Evolutionary conservation across 2,888 invertebrate genomes (phyloP).

Genomic region (Agonopterix arenella): DNA sequence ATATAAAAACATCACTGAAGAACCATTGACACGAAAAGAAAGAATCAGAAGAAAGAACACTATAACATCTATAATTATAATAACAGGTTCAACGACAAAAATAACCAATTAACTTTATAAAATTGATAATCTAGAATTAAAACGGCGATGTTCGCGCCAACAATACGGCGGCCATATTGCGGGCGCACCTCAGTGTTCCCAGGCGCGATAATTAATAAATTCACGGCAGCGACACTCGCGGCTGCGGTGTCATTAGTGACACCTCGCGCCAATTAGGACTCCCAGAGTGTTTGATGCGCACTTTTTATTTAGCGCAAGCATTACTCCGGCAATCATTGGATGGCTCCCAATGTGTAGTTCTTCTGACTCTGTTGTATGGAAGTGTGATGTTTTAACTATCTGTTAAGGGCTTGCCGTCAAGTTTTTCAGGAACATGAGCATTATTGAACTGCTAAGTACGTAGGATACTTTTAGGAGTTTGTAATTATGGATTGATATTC

Average conservation of each 20-base stretch:
- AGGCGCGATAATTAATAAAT: constrained; percentile 74
- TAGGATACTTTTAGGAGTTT: too few species aligned
- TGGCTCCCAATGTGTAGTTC: constrained; percentile 45
- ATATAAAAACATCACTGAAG: too few species aligned
- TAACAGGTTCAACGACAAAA: not conserved
- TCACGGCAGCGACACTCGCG: constrained; percentile 51
- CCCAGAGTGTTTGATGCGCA: constrained; percentile 66
- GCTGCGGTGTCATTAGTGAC: constrained; percentile 65
- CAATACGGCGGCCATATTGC: constrained; percentile 69
- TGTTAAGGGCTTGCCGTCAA: not conserved
- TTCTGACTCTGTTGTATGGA: constrained; percentile 32
- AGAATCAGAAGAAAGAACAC: too few species aligned
- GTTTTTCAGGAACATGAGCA: too few species aligned
- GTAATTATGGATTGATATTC: too few species aligned
- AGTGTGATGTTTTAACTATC: constrained; percentile 3
- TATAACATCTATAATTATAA: too few species aligned
- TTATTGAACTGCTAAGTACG: too few species aligned
- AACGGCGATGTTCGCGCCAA: constrained; percentile 39
- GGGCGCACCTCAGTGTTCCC: constrained; percentile 60
- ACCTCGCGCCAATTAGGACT: constrained; percentile 73
- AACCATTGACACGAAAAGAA: too few species aligned
- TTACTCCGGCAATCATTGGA: constrained; percentile 70
- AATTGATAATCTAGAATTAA: constrained; percentile 30
- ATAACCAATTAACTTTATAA: not conserved
- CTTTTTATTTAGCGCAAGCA: constrained; percentile 71